Evolutionary conservation across 1,140 invertebrate species (phyloP), one percentile per base, ranked within the genome.

Genomic region (Eriocheir sinensis): DNA sequence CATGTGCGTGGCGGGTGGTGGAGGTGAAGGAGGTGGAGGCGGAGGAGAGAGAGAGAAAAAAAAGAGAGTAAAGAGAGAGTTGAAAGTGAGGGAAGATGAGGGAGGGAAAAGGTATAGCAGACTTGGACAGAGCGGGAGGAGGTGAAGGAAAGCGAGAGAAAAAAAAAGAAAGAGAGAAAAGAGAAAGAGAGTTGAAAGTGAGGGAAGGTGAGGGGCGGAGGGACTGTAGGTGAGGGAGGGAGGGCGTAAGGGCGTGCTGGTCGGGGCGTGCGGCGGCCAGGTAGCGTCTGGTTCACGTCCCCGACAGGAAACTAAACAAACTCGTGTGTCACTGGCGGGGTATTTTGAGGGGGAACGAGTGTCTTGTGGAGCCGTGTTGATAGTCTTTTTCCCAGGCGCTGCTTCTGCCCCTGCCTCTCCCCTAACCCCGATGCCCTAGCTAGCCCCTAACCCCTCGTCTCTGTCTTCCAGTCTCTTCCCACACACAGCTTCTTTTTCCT

Each of bases 261-360:
- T 0, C 15, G 83, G 0, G 83, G 34, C 32, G 21, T 15, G 21
- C 12, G 0, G 32, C 2, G 40, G 83, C 83, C 83, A 86, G 34
- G 83, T 72, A 86, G 83, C 83, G 83, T 41, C 83, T 86, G 83
- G 36, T 41, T 86, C 83, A 15, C 83, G 83, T 86, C 83, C 83
- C 83, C 30, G 83, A 72, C 83, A 86, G 83, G 83, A 86, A 86
- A 86, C 40, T 41, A 86, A 86, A 86, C 83, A 86, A 86, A 86
- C 83, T 86, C 34, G 40, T 86, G 83, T 86, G 83, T 40, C 83
- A 86, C 36, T 86, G 83, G 40, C 8, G 34, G 34, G 40, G 30
- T 86, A 86, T 72, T 86, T 86, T 38, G 83, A 41, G 83, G 40
- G 83, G 40, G 83, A 86, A 40, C 34, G 34, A 40, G 83, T 41